Evolutionary conservation across 2,888 invertebrate genomes (phyloP), one percentile per base, ranked within the genome.

Genomic region (Synanthedon tipuliformis): DNA sequence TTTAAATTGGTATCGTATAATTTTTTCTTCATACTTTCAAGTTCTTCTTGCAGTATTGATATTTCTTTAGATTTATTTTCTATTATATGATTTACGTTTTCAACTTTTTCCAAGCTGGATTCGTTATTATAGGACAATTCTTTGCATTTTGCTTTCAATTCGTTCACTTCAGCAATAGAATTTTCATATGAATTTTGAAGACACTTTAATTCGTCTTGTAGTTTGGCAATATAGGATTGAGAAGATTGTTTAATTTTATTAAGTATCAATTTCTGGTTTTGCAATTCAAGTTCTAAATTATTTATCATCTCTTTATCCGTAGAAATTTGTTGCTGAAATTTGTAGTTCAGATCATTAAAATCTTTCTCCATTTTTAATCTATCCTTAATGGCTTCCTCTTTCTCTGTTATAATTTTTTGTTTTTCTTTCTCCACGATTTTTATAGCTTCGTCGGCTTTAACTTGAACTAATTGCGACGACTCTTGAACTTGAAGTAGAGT

Each of bases 381-480:
- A 49, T 80, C 78, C 57, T 58, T 66, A 40, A 81, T 65, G 12
- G 77, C 80, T 52, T 80, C 77, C 64, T 85, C 84, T 64, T 85
- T 85, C 60, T 86, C 86, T 57, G 59, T 65, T 1, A 72, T 56
- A 52, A 82, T 78, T 63, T 83, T 86, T 63, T 74, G 75, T 64
- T 79, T 81, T 64, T 86, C 86, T 57, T 72, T 77, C 68, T 86
- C 84, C 4, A 80, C 73, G 41, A 81, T 62, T 61, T 65, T 76
- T 59, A 77, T 81, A 5, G 84, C 83, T 66, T 85, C 83, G 54
- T 84, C 80, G 0, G 85, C 80, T 71, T 86, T 86, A 50, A 61
- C 73, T 57, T 79, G 64, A 45, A 86, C 71, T 53, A 86, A 54
- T 57, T 84, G 78, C 48, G 81, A 83, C 50, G 85, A 83, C 40